A percentile compares a stretch with the other conserved stretches of the same genome.
Evolutionary conservation across 2,113 vertebrate genomes (phyloP).

Genomic region (Nibea coibor): DNA sequence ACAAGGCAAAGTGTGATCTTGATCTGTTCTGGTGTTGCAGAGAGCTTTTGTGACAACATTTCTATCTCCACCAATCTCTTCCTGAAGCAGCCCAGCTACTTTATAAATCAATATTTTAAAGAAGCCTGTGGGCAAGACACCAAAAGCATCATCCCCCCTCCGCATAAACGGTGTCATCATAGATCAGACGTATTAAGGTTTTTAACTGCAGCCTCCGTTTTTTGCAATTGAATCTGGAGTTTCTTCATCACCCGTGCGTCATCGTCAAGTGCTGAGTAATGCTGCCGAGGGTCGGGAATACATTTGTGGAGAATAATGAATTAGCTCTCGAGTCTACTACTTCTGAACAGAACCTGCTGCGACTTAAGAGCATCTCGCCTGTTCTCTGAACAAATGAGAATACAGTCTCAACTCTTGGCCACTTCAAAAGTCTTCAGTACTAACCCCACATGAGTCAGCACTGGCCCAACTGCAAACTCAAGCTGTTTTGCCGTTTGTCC

Average conservation of each 20-base stretch:
- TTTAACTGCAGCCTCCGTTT: not conserved
- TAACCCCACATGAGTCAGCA: constrained; percentile 54
- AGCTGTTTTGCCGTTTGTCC: constrained; percentile 44
- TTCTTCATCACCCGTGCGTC: constrained; percentile 2
- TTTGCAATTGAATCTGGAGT: not conserved
- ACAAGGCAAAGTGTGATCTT: not conserved
- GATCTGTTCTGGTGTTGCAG: not conserved
- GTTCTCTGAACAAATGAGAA: constrained; percentile 13
- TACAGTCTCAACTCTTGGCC: constrained; percentile 15
- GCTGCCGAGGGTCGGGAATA: not conserved
- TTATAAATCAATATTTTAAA: constrained; percentile 5
- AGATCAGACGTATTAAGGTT: not conserved
- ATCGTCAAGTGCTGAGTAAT: not conserved
- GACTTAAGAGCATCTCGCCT: not conserved
- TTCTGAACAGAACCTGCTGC: not conserved
- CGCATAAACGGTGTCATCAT: not conserved
- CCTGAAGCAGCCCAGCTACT: not conserved
- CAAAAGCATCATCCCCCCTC: not conserved
- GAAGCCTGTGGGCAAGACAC: not conserved
- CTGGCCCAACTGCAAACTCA: constrained; percentile 53
- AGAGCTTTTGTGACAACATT: not conserved
- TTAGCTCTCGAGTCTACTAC: not conserved
- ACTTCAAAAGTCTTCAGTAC: constrained; percentile 35
- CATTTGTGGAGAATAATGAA: constrained; percentile 8
- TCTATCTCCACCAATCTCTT: not conserved